These are phyloP conservation scores for Callimorpha dominula DNA, from an alignment of 2,888 invertebrate genomes.

Conservation along the genomic window DNA sequence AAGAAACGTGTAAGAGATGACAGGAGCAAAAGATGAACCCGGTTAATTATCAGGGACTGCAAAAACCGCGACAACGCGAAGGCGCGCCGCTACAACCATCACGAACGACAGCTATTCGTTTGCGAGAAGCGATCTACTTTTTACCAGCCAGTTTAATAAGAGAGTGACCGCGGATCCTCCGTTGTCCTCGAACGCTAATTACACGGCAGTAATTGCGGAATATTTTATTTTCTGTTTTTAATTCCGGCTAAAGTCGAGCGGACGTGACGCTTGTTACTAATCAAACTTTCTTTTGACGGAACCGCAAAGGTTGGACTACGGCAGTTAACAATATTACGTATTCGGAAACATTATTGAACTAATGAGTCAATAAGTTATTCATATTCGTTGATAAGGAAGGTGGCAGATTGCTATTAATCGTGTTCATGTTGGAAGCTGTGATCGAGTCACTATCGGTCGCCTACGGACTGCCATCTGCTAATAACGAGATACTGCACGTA, in stretches of 20 bases:
- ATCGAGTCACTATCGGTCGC: constrained; percentile 17
- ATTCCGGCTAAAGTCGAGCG: constrained; percentile 60
- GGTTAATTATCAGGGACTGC: constrained; percentile 75
- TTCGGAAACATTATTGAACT: constrained; percentile 14
- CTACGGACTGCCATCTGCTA: constrained; percentile 57
- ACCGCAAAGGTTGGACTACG: constrained; percentile 47
- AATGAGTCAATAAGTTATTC: neutral
- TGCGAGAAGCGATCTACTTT: constrained; percentile 67
- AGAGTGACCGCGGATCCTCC: constrained; percentile 63
- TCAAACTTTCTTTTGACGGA: constrained; percentile 63
- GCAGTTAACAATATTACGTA: constrained; percentile 41
- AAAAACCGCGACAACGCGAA: constrained; percentile 72
- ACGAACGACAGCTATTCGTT: constrained; percentile 72
- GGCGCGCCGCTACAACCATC: constrained; percentile 72
- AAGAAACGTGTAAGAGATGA: constrained; percentile 85
- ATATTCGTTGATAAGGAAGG: neutral
- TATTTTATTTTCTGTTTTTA: constrained; percentile 69
- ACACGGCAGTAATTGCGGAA: constrained; percentile 74
- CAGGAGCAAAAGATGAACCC: constrained; percentile 79
- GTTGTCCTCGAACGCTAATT: constrained; percentile 70
- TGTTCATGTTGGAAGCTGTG: constrained; percentile 10
- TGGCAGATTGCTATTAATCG: constrained; percentile 2
- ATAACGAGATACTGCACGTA: constrained; percentile 64
- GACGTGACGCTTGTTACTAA: constrained; percentile 70
- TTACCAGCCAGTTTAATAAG: constrained; percentile 68